These are phyloP conservation scores for Orientallactaga bullata DNA, from an alignment of 2,113 vertebrate genomes.

Conservation along the genomic window DNA sequence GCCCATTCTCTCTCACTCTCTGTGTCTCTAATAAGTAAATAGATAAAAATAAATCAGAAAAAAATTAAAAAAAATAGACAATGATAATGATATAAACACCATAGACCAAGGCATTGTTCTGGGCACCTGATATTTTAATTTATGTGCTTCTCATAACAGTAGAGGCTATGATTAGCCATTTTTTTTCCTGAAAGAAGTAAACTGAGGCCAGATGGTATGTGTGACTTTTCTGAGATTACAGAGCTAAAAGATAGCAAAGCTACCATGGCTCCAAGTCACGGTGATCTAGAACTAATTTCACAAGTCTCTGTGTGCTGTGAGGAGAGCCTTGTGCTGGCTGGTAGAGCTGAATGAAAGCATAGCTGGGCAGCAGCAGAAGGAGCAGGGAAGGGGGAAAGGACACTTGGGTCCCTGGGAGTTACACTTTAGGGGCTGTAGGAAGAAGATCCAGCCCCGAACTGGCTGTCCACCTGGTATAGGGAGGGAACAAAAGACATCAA, in stretches of 20 bases:
- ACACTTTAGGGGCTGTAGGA: neutral
- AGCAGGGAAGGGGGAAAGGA: neutral
- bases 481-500: neutral
- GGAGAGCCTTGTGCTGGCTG: neutral
- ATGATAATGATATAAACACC: neutral
- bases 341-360: neutral
- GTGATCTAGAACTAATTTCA: neutral
- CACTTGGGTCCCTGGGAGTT: neutral
- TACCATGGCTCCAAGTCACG: neutral
- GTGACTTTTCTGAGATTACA: neutral
- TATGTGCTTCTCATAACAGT: neutral
- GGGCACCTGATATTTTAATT: neutral
- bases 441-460: neutral
- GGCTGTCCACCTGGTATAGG: neutral
- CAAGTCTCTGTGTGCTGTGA: neutral
- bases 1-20: too few relatives aligned
- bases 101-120: neutral
- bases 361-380: too few relatives aligned
- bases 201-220: neutral
- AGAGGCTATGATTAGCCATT: neutral
- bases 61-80: too few relatives aligned
- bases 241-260: neutral
- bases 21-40: too few relatives aligned
- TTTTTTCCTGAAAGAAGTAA: neutral
- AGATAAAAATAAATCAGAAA: too few relatives aligned